A percentile compares a stretch with the other conserved stretches of the same genome.
Conservation (phyloP, 2,888 invertebrate species). For the Cynaeus angustus region DNA sequence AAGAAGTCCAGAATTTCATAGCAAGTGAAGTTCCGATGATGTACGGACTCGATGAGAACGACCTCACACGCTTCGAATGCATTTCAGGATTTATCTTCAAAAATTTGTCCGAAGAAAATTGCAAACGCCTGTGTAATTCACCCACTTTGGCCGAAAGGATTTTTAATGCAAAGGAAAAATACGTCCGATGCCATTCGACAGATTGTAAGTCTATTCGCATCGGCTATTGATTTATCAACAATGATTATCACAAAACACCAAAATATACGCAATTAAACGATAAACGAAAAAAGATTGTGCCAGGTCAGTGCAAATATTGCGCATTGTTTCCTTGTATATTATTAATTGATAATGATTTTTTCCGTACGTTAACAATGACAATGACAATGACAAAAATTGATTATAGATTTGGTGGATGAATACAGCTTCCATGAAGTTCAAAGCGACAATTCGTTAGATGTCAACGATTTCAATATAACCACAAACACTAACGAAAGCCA, state of each 20-base stretch:
- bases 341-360: conserved; percentile 14
- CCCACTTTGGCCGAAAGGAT: conserved; percentile 50
- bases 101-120: conserved; percentile 50
- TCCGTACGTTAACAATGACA: neutral
- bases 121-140: conserved; percentile 48
- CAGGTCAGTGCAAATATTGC: conserved; percentile 6
- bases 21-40: conserved; percentile 18
- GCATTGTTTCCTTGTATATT: conserved; percentile 29
- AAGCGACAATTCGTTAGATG: conserved; percentile 15
- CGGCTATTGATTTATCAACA: neutral
- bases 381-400: no score
- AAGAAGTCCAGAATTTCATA: conserved; percentile 53
- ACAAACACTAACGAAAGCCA: neutral
- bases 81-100: conserved; percentile 55
- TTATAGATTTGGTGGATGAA: conserved; percentile 13
- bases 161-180: conserved; percentile 51
- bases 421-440: conserved; percentile 9
- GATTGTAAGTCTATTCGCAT: conserved; percentile 30
- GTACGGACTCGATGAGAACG: neutral
- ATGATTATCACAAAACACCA: neutral
- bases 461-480: conserved; percentile 13
- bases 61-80: conserved; percentile 43
- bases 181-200: conserved; percentile 31
- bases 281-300: conserved; percentile 18
- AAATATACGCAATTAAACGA: conserved; percentile 16